Evolutionary conservation across 2,888 invertebrate species (phyloP).

Genomic region (Clunio marinus): DNA sequence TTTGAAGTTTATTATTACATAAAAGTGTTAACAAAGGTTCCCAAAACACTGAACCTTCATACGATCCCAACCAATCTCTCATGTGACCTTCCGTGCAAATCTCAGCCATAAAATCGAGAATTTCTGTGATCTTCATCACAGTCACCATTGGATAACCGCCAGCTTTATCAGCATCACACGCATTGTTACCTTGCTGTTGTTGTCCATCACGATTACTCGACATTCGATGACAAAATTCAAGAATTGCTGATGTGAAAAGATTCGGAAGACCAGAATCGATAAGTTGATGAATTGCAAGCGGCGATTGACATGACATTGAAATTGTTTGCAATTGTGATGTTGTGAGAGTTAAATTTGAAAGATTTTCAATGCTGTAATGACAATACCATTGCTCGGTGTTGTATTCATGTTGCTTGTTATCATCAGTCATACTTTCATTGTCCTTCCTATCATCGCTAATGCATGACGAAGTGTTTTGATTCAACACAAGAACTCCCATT

Average conservation of each 20-base stretch:
- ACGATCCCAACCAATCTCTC: constrained; percentile 82
- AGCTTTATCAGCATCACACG: constrained; percentile 55
- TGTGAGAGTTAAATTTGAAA: constrained; percentile 56
- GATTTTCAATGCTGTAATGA: constrained; percentile 56
- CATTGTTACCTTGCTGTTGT: constrained; percentile 43
- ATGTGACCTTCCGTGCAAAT: constrained; percentile 75
- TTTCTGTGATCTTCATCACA: constrained; percentile 59
- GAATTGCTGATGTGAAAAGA: constrained; percentile 60
- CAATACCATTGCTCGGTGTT: constrained; percentile 58
- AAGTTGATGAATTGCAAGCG: constrained; percentile 68
- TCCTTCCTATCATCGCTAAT: constrained; percentile 56
- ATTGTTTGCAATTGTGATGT: constrained; percentile 70
- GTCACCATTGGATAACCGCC: constrained; percentile 53
- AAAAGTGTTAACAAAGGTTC: constrained; percentile 71
- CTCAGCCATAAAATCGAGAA: constrained; percentile 77
- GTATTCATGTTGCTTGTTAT: constrained; percentile 56
- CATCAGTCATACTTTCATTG: constrained; percentile 62
- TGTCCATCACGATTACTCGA: constrained; percentile 42
- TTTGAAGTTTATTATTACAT: constrained; percentile 56
- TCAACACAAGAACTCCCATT: constrained; percentile 61
- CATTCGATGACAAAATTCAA: constrained; percentile 49
- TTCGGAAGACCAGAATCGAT: constrained; percentile 71
- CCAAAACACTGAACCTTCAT: constrained; percentile 82
- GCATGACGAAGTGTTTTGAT: constrained; percentile 45
- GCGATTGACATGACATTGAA: constrained; percentile 75